Conservation (phyloP, 2,113 vertebrate genomes). For the Rhea americana region DNA sequence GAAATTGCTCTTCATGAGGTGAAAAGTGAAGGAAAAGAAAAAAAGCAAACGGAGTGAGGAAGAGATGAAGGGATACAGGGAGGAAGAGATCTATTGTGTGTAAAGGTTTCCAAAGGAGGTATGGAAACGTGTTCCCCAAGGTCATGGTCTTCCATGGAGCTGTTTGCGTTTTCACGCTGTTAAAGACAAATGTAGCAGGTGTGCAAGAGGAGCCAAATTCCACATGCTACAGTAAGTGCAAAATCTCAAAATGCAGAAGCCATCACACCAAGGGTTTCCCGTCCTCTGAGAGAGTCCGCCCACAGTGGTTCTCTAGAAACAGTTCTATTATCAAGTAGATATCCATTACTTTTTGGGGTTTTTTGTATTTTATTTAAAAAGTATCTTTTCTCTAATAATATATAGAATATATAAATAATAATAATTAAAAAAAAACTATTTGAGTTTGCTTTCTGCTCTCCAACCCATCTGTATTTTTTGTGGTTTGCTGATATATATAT, state of each 20-base stretch:
- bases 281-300: conserved; percentile 51
- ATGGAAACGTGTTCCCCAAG: conserved; percentile 37
- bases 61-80: conserved; percentile 22
- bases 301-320: conserved; percentile 66
- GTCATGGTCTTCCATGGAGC: conserved; percentile 45
- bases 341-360: conserved; percentile 63
- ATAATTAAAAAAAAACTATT: conserved; percentile 73
- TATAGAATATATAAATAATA: conserved; percentile 80
- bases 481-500: conserved; percentile 74
- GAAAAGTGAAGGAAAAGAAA: conserved; percentile 48
- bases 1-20: conserved; percentile 65
- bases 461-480: conserved; percentile 65
- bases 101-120: conserved; percentile 54
- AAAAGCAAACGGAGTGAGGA: conserved; percentile 10
- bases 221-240: conserved; percentile 62
- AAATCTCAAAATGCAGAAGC: conserved; percentile 60
- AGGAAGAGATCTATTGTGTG: conserved; percentile 38
- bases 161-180: conserved; percentile 59
- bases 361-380: conserved; percentile 65
- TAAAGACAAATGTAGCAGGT: conserved; percentile 46
- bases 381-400: conserved; percentile 73
- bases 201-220: conserved; percentile 44
- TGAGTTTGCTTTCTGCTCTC: conserved; percentile 67
- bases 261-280: conserved; percentile 59
- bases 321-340: conserved; percentile 70